Conservation (phyloP, 2,113 vertebrate genomes). For the Myanophis thanlyinensis region DNA sequence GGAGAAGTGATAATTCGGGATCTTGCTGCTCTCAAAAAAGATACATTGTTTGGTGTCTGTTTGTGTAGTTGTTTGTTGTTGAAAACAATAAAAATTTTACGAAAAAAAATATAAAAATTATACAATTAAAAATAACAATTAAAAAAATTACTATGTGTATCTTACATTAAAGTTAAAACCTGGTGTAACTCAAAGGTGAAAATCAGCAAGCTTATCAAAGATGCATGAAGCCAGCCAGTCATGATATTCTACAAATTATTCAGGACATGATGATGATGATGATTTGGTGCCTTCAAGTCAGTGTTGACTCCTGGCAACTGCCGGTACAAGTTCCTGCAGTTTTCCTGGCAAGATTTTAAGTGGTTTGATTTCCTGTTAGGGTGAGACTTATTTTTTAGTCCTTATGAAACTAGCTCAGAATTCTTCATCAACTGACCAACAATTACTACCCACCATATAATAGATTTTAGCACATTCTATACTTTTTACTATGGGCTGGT, state of each 20-base stretch:
- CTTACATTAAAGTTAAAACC: neutral
- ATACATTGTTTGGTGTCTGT: too few relatives aligned
- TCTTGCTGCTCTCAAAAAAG: too few relatives aligned
- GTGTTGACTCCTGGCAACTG: neutral
- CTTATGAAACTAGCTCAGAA: constrained; percentile 58
- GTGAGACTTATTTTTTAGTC: constrained; percentile 45
- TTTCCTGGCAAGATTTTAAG: neutral
- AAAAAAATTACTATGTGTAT: neutral
- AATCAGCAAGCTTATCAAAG: neutral
- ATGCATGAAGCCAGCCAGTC: neutral
- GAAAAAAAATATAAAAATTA: too few relatives aligned
- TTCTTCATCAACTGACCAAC: constrained; percentile 64
- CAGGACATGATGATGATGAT: neutral
- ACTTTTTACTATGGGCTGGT: constrained; percentile 58
- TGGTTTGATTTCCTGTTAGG: neutral
- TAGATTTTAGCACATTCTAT: constrained; percentile 58
- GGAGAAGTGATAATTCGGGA: too few relatives aligned
- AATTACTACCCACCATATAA: constrained; percentile 60
- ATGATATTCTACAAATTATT: neutral
- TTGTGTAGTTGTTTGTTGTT: too few relatives aligned
- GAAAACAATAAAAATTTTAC: too few relatives aligned
- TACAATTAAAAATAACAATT: too few relatives aligned
- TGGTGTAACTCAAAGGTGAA: neutral
- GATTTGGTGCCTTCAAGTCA: neutral
- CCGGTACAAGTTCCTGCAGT: neutral